Evolutionary conservation across 2,113 vertebrate genomes (phyloP).

Genomic region (Dasyornis broadbenti): DNA sequence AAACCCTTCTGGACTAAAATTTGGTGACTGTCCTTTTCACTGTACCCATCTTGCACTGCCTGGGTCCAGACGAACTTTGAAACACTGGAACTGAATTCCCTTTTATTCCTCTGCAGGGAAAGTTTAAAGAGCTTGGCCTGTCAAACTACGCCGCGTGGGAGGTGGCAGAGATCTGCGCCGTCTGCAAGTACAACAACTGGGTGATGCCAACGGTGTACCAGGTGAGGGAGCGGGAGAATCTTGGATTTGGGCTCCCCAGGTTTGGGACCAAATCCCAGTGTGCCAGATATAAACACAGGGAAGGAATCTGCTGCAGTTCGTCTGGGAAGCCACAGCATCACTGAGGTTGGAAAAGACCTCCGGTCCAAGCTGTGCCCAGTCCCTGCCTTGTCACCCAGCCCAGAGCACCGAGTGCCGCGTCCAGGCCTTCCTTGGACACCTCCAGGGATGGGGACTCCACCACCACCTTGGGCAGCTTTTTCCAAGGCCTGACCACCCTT

Average conservation of each 20-base stretch:
- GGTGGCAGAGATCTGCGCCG: conserved; percentile 86
- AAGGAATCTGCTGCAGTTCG: neutral
- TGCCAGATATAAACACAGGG: neutral
- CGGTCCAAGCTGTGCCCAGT: neutral
- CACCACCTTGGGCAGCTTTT: neutral
- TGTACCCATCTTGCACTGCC: no score
- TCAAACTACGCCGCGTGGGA: conserved; percentile 93
- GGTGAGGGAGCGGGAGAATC: conserved; percentile 62
- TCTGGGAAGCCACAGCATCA: neutral
- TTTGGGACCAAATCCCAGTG: accelerated
- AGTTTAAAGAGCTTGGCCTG: conserved; percentile 90
- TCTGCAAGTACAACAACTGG: conserved; percentile 89
- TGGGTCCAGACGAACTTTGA: neutral
- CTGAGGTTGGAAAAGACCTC: neutral
- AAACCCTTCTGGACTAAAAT: neutral
- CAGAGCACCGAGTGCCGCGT: neutral
- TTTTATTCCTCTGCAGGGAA: conserved; percentile 76
- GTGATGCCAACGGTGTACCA: conserved; percentile 90
- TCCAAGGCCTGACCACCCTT: neutral
- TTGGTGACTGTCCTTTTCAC: neutral
- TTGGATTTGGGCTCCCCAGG: neutral
- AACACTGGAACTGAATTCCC: neutral
- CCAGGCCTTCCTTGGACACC: neutral
- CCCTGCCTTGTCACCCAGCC: neutral
- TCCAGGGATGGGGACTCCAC: neutral